Conservation (phyloP, 2,797 vertebrate species). For the Alouatta caraya region DNA sequence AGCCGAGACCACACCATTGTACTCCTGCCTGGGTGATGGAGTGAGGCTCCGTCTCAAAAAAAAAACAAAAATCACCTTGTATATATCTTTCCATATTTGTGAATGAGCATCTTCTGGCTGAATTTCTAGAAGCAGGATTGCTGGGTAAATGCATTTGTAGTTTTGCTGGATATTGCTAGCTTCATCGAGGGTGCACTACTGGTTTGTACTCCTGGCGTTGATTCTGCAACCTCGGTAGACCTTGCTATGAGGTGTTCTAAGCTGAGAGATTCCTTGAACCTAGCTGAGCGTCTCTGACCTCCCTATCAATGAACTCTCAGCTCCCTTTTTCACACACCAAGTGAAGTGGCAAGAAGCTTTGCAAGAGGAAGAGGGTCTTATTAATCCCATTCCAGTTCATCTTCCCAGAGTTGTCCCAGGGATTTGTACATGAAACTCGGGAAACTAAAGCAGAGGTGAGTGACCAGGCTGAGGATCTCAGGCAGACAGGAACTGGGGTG, state of each 20-base stretch:
- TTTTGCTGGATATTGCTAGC: neutral
- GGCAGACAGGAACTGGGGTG: neutral
- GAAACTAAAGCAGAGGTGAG: neutral
- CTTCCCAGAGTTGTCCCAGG: neutral
- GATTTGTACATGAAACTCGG: neutral
- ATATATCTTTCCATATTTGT: neutral
- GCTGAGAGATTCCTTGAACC: neutral
- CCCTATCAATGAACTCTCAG: neutral
- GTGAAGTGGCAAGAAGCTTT: neutral
- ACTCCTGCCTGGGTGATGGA: neutral
- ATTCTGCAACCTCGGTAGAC: neutral
- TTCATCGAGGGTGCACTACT: neutral
- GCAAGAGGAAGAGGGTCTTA: neutral
- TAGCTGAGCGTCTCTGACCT: neutral
- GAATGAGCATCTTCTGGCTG: constrained; percentile 15
- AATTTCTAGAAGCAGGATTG: neutral
- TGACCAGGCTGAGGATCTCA: neutral
- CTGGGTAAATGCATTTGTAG: neutral
- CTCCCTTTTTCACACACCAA: neutral
- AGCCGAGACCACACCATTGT: neutral
- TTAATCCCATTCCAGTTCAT: neutral
- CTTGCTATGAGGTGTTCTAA: neutral
- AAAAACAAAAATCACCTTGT: neutral
- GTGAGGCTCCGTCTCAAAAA: neutral
- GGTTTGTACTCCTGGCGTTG: neutral